Base-by-base conservation (phyloP, 1,140 invertebrate species). In the Drosophila fuyamai region DNA sequence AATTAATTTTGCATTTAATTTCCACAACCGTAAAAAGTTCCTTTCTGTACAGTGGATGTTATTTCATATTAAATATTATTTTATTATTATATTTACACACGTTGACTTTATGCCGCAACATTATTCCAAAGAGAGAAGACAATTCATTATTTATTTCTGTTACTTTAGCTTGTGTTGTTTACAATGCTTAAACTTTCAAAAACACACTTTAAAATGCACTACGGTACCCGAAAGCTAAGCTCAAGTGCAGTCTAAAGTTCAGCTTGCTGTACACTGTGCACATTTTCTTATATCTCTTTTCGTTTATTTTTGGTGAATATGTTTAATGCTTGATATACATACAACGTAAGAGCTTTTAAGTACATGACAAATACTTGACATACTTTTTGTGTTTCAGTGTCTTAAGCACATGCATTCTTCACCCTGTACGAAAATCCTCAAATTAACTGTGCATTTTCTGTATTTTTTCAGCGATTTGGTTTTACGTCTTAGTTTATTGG, bases 11-110 rank as follows among this genome's bases (percentile, higher is more conserved):
- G 84, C 53, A 48, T 75, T 62, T 51, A n/a, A 35, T 58, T 67
- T 86, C 84, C 84, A 89, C 88, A 84, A 89, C 84, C 85, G 84
- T 89, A 89, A 89, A 89, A 89, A 89, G 84, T 89, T 89, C 84
- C 84, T 89, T 89, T 80, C 72, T 77, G 65, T 80, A 76, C 70
- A 73, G 53, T 66, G 40, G 61, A 32, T 75, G 48, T 67, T 75
- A 70, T 59, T 32, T n/a, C 8, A 48, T 36, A 43, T 40, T 47
- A 57, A 35, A 5, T 50, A 13, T 70, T 14, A 14, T 36, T 12
- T 46, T 8, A 29, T 0, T 13, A 12, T 56, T 50, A 35, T 81
- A 76, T 81, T 71, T 81, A 81, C 72, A 81, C 72, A 80, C 54
- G 56, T 43, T 48, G 2, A 65, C n/a, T n/a, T 16, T 2, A 35